Percentiles rank a stretch among this genome's conserved stretches.
These are phyloP conservation scores for Rhynchophorus ferrugineus DNA, from an alignment of 1,140 invertebrate species.

Conservation along the genomic window DNA sequence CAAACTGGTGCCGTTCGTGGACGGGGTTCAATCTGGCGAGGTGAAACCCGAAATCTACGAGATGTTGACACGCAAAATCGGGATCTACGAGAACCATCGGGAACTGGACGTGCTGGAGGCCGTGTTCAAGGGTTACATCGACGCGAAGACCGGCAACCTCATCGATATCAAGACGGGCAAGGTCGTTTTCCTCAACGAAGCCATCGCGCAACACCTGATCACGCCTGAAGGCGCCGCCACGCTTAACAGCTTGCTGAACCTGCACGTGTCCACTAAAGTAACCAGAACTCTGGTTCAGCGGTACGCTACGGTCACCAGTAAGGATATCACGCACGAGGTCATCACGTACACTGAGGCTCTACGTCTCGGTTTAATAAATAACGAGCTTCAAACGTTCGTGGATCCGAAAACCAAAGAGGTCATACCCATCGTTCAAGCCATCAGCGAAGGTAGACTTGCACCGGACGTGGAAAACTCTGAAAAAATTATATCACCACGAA, in stretches of 20 bases:
- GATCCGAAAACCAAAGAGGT: constrained; percentile 68
- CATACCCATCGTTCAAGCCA: constrained; percentile 74
- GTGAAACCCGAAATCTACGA: constrained; percentile 72
- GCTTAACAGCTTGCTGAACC: constrained; percentile 72
- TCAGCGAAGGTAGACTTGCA: constrained; percentile 61
- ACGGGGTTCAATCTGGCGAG: constrained; percentile 57
- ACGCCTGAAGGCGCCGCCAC: constrained; percentile 78
- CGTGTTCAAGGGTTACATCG: constrained; percentile 71
- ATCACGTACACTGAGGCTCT: constrained; percentile 72
- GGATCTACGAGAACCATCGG: constrained; percentile 63
- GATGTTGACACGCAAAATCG: constrained; percentile 74
- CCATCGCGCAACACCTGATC: constrained; percentile 75
- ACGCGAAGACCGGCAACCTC: constrained; percentile 79
- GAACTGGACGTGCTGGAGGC: constrained; percentile 80
- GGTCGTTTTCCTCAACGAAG: constrained; percentile 74
- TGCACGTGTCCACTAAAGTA: constrained; percentile 77
- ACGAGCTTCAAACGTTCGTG: constrained; percentile 66
- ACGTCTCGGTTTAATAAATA: constrained; percentile 71
- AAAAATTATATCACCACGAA: constrained; percentile 32
- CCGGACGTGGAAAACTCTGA: constrained; percentile 49
- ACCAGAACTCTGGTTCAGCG: constrained; percentile 72
- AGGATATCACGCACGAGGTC: constrained; percentile 51
- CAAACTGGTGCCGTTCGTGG: constrained; percentile 62
- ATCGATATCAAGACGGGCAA: constrained; percentile 68
- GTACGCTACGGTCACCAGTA: constrained; percentile 65